Conservation (phyloP, 1,140 invertebrate genomes). For the Ectropis grisescens region DNA sequence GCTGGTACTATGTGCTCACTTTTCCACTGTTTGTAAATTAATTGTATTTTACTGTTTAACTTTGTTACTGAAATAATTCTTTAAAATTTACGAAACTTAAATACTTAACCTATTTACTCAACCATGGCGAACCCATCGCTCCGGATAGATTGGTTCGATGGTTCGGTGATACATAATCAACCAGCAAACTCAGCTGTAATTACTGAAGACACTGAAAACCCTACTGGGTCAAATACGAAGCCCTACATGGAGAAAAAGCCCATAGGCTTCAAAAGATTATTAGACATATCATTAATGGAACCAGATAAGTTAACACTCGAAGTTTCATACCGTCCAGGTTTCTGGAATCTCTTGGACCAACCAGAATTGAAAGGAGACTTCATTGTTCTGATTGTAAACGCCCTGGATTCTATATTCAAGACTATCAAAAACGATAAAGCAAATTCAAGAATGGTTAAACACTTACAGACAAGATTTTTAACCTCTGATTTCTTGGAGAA, state of each 20-base stretch:
- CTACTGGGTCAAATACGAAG: conserved; percentile 8
- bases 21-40: too few species aligned
- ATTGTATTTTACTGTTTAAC: too few species aligned
- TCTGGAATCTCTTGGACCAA: conserved; percentile 44
- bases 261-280: conserved; percentile 47
- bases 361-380: conserved; percentile 48
- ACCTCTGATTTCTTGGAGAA: conserved; percentile 39
- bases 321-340: conserved; percentile 39
- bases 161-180: conserved; percentile 41
- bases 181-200: conserved; percentile 17
- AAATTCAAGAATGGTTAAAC: conserved; percentile 30
- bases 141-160: conserved; percentile 61
- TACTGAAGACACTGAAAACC: conserved; percentile 27
- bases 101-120: too few species aligned
- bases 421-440: conserved; percentile 37
- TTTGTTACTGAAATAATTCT: too few species aligned
- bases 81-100: too few species aligned
- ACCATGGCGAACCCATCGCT: conserved; percentile 40
- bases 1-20: too few species aligned
- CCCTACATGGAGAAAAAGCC: conserved; percentile 39
- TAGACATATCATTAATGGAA: conserved; percentile 30
- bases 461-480: conserved; percentile 38
- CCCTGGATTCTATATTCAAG: conserved; percentile 38
- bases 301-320: conserved; percentile 37
- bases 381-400: conserved; percentile 50